A percentile compares a stretch with the other conserved stretches of the same genome.
Evolutionary conservation across 2,888 invertebrate species (phyloP).

Genomic region (Phyllotreta striolata): DNA sequence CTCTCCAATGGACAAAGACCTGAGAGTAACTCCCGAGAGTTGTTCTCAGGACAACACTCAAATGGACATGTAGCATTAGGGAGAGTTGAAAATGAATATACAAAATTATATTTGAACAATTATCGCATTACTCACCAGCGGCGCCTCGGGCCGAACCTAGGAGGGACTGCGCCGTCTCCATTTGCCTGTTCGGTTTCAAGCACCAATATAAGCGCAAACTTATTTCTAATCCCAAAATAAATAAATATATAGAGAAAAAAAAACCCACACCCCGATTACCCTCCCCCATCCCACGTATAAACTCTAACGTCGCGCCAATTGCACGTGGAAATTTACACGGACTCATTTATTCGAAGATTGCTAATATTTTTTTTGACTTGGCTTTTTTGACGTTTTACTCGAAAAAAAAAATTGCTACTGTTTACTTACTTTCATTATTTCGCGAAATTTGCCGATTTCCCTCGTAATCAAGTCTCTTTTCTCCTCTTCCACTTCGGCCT

Average conservation of each 20-base stretch:
- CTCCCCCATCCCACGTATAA: too few relatives aligned
- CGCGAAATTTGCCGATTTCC: slow-evolving; percentile 97
- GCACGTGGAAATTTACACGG: too few relatives aligned
- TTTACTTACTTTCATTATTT: slow-evolving; percentile 90
- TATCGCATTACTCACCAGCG: slow-evolving; percentile 60
- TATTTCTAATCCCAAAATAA: slow-evolving; percentile 53
- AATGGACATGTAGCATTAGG: background rate
- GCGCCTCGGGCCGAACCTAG: slow-evolving; percentile 62
- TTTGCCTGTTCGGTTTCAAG: slow-evolving; percentile 63
- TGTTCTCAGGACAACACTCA: too few relatives aligned
- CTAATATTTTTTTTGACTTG: slow-evolving; percentile 22
- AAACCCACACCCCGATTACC: background rate
- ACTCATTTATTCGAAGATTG: too few relatives aligned
- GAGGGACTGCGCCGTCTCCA: slow-evolving; percentile 62
- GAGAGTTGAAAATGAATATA: slow-evolving; percentile 26
- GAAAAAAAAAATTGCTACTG: background rate
- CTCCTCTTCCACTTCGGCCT: slow-evolving; percentile 94
- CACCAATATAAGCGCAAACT: slow-evolving; percentile 62
- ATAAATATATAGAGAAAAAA: slow-evolving; percentile 37
- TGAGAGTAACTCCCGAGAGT: too few relatives aligned
- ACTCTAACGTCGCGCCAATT: too few relatives aligned
- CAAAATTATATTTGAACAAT: slow-evolving; percentile 31
- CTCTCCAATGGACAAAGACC: too few relatives aligned
- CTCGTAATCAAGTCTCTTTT: slow-evolving; percentile 95
- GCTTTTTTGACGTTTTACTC: slow-evolving; percentile 7